These are phyloP conservation scores for Melanostigma gelatinosum DNA, from an alignment of 2,113 vertebrate genomes.

Conservation along the genomic window DNA sequence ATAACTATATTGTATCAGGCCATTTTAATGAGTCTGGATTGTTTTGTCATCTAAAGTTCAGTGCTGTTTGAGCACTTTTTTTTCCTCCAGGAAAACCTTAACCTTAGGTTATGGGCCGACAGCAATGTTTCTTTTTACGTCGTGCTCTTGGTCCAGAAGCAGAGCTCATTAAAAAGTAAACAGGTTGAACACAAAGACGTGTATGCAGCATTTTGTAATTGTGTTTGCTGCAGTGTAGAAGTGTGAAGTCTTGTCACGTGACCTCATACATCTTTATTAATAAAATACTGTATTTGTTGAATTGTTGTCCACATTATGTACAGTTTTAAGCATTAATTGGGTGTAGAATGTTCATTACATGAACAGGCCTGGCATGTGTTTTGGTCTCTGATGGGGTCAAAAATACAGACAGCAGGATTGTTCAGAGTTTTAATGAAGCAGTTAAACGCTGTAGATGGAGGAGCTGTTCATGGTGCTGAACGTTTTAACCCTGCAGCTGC, in stretches of 20 bases:
- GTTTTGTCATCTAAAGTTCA: neutral
- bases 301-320: neutral
- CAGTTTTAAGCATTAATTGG: neutral
- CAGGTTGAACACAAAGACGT: conserved; percentile 14
- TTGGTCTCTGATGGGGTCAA: neutral
- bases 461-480: neutral
- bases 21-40: neutral
- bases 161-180: conserved; percentile 42
- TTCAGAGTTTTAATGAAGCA: neutral
- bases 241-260: neutral
- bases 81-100: neutral
- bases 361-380: neutral
- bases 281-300: neutral
- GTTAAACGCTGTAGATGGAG: neutral
- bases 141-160: neutral
- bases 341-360: neutral
- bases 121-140: conserved; percentile 9
- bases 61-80: neutral
- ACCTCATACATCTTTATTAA: neutral
- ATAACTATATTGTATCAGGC: neutral
- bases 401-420: neutral
- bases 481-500: no score
- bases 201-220: neutral
- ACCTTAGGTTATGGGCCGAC: neutral
- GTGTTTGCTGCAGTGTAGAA: neutral